Conservation (phyloP, 1,140 invertebrate species). For the Caerostris extrusa region DNA sequence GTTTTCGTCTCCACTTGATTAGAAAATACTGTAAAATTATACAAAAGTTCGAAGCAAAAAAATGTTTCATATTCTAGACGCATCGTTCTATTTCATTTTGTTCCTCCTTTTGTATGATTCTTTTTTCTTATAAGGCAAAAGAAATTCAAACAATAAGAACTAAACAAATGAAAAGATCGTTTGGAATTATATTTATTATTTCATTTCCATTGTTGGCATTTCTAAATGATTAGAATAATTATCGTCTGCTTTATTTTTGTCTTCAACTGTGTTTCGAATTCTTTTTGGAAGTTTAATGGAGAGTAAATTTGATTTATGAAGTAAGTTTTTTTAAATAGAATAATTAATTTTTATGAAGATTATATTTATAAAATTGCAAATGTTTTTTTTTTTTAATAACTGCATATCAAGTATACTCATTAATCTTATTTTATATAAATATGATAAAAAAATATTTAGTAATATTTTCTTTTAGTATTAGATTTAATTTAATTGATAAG, state of each 20-base stretch:
- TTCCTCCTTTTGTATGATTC: background rate
- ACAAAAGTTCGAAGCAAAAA: background rate
- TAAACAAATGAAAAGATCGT: no score
- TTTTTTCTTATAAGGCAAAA: background rate
- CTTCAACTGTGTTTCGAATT: background rate
- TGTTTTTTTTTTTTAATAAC: no score
- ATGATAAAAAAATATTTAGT: no score
- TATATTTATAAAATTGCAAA: background rate
- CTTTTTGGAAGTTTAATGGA: background rate
- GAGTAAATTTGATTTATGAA: background rate
- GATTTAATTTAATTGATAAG: no score
- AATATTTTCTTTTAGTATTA: no score
- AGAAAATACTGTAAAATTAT: constrained; percentile 15
- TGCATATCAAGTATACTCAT: no score
- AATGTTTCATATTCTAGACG: constrained; percentile 7
- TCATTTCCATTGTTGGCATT: background rate
- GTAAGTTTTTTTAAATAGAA: background rate
- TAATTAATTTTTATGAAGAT: background rate
- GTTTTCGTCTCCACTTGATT: background rate
- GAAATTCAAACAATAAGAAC: background rate
- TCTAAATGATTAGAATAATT: background rate
- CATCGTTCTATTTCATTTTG: background rate
- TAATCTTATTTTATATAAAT: no score
- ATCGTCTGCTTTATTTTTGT: background rate
- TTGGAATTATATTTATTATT: background rate